These are phyloP conservation scores for Hypolimnas misippus DNA, from an alignment of 2,888 invertebrate species.

Conservation along the genomic window DNA sequence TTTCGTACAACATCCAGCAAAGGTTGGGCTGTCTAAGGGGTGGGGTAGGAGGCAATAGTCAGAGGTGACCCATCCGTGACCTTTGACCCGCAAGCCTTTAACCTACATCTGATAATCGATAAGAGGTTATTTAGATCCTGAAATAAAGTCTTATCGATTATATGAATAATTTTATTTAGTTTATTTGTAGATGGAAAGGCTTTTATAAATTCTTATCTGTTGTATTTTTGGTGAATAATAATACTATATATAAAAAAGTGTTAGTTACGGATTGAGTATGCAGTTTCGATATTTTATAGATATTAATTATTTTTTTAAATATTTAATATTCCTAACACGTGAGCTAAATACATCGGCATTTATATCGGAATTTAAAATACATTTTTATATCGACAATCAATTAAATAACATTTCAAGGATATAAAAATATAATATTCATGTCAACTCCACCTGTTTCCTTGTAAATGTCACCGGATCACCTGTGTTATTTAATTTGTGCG, in stretches of 20 bases:
- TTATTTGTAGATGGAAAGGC: not conserved
- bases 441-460: constrained; percentile 14
- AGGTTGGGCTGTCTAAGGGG: constrained; percentile 48
- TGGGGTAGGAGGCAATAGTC: constrained; percentile 49
- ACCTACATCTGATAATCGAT: constrained; percentile 80
- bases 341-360: not conserved
- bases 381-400: constrained; percentile 6
- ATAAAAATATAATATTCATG: constrained; percentile 6
- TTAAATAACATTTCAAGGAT: constrained; percentile 1
- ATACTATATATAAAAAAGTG: too few relatives aligned
- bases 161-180: not conserved
- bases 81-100: constrained; percentile 67
- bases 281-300: not conserved
- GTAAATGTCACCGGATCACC: constrained; percentile 22
- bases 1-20: constrained; percentile 32
- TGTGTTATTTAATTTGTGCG: constrained; percentile 17
- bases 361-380: not conserved
- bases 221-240: too few relatives aligned
- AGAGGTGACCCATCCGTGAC: constrained; percentile 44
- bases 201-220: not conserved
- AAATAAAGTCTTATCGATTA: not conserved
- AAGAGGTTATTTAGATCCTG: constrained; percentile 39
- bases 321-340: not conserved
- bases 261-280: too few relatives aligned
- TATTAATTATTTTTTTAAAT: too few relatives aligned